Evolutionary conservation across 2,888 invertebrate genomes (phyloP).

Genomic region (Diachrysia chrysitis): DNA sequence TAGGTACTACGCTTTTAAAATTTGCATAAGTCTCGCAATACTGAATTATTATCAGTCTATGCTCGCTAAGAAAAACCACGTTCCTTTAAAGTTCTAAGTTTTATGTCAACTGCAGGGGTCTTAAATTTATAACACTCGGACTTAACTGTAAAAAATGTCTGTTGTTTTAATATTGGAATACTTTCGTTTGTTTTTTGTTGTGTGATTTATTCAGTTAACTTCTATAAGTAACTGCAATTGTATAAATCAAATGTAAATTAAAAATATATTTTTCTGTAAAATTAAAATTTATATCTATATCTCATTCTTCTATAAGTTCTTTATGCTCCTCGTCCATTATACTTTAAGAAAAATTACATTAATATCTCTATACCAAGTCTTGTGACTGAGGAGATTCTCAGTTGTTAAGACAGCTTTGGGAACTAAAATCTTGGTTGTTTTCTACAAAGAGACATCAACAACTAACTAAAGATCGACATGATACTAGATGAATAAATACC

Average conservation of each 20-base stretch:
- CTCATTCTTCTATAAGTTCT: no score
- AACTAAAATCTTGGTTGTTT: no score
- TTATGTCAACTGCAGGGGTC: background rate
- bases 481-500: background rate
- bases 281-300: background rate
- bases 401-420: no score
- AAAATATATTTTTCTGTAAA: background rate
- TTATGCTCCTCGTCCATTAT: no score
- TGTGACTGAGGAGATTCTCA: no score
- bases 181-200: background rate
- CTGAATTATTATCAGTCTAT: background rate
- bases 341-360: no score
- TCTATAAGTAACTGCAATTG: background rate
- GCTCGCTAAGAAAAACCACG: background rate
- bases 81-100: background rate
- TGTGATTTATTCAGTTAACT: background rate
- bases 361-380: no score
- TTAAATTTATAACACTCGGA: constrained; percentile 4
- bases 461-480: no score
- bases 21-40: constrained; percentile 4
- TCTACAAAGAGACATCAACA: no score
- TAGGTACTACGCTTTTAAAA: background rate
- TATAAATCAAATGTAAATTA: background rate
- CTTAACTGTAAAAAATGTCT: background rate
- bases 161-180: background rate